Base-by-base conservation (phyloP, 1,140 invertebrate genomes). In the Habropoda laboriosa region DNA sequence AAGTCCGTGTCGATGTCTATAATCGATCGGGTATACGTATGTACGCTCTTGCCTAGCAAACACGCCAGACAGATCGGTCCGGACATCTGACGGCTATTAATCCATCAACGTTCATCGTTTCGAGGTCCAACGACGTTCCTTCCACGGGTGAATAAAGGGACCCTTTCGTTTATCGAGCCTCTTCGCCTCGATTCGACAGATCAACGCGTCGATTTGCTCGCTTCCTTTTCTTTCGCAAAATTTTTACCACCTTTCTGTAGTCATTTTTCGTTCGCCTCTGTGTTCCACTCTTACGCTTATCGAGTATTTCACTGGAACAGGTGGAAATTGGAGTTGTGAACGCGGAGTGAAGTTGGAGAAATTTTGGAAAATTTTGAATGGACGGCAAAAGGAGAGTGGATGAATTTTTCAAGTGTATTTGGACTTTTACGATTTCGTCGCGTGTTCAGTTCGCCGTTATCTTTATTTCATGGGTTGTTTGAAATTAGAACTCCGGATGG, bases 401-500 rank as follows among this genome's bases (percentile, higher is more conserved):
- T 63, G 12, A 40, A 45, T 66, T 24, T 66, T 30, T 66, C n/a
- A 38, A 24, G 2, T 24, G 10, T 35, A 40, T 40, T 61, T 40
- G 12, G 6, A 2, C 35, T 2, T 13, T n/a, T 42, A 30, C 18
- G 24, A 53, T 32, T 16, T 30, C 27, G 3, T 13, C 18, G 2
- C 13, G 61, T 2, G 3, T 12, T 0, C 13, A 21, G 0, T 3
- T 24, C 32, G 2, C 32, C 58, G 42, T 21, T 49, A 75, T 75
- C 61, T 67, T 66, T 66, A 55, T 67, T 57, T 67, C 45, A 24
- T 16, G 40, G 47, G 35, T 66, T 75, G 66, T 66, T 75, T 64
- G 61, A 27, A 68, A 53, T 68, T 58, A 57, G 27, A 21, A 32
- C 24, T 45, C 21, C 13, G 53, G 74, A 77, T 77, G 68, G 68